Evolutionary conservation across 2,797 vertebrate genomes (phyloP).

Genomic region (Oryzias dopingdopingensis): DNA sequence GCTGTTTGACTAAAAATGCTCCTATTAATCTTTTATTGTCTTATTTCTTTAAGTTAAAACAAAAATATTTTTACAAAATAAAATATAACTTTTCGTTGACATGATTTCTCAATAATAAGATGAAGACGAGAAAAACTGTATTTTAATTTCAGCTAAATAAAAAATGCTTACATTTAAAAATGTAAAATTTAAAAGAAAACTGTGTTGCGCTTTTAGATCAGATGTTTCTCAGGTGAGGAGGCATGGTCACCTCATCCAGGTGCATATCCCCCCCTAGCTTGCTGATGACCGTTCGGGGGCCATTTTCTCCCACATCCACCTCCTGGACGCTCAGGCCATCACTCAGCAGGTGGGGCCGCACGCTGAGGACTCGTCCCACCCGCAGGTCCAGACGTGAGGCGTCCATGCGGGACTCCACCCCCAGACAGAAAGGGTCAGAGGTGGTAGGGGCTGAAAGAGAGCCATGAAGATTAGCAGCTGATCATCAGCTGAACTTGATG

Average conservation of each 20-base stretch:
- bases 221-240: not conserved
- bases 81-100: no score
- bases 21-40: no score
- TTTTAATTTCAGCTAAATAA: no score
- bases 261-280: constrained; percentile 79
- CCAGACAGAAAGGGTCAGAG: constrained; percentile 18
- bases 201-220: no score
- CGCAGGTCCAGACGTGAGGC: constrained; percentile 88
- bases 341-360: constrained; percentile 83
- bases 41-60: not conserved
- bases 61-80: not conserved
- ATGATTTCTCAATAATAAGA: no score
- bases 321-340: constrained; percentile 84
- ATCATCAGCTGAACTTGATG: not conserved
- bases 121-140: no score
- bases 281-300: constrained; percentile 85
- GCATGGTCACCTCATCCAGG: constrained; percentile 57
- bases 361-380: constrained; percentile 82
- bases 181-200: no score
- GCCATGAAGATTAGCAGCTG: not conserved
- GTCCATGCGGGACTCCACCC: constrained; percentile 75
- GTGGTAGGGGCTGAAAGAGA: constrained; percentile 21
- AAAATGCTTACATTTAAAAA: no score
- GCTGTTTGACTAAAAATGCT: no score
- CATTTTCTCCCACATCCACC: constrained; percentile 86